Conservation (phyloP, 2,113 vertebrate species). For the Centrocercus urophasianus region DNA sequence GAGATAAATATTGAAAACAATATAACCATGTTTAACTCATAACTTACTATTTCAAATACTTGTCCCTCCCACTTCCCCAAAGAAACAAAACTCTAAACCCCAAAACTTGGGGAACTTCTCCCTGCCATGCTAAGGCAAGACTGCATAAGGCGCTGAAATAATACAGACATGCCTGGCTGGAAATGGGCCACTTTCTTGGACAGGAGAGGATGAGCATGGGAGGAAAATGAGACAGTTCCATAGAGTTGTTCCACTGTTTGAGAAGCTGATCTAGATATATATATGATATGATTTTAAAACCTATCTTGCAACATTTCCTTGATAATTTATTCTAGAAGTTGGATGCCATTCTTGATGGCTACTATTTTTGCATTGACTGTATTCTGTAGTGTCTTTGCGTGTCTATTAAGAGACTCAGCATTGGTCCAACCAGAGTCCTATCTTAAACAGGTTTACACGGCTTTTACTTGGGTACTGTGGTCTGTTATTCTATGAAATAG, state of each 20-base stretch:
- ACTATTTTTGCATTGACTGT: neutral
- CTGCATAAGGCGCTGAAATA: neutral
- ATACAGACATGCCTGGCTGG: neutral
- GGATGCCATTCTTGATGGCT: neutral
- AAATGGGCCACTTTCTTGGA: neutral
- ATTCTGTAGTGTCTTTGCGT: neutral
- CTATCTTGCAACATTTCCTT: neutral
- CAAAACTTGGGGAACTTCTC: neutral
- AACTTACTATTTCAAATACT: neutral
- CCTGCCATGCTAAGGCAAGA: neutral
- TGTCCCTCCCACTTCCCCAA: accelerated
- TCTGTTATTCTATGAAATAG: neutral
- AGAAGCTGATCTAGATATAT: neutral
- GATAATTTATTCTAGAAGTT: neutral
- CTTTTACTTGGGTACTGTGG: neutral
- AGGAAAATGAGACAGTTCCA: neutral
- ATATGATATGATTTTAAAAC: neutral
- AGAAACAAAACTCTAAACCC: accelerated
- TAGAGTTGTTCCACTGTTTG: neutral
- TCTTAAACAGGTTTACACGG: neutral
- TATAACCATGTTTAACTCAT: neutral
- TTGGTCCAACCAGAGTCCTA: neutral
- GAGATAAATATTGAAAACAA: neutral
- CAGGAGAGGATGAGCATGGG: neutral
- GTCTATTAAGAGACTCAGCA: neutral